Evolutionary conservation across 1,140 invertebrate species (phyloP), one percentile per base, ranked within the genome.

Genomic region (Chymomyza costata): DNA sequence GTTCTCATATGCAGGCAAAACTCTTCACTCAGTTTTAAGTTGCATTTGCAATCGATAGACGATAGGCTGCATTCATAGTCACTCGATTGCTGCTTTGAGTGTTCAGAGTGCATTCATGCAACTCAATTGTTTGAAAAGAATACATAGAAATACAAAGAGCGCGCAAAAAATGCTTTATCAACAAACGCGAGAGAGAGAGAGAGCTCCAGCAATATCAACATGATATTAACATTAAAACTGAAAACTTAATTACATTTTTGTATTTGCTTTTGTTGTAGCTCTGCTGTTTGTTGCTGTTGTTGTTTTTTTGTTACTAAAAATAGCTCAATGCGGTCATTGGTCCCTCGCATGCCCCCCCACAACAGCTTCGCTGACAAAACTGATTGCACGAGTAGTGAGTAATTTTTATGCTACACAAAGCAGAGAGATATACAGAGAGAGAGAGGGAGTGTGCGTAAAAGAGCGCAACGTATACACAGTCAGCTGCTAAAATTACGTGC

Each of bases 271-370:
- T 52, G 43, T 58, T 44, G 7, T 38, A 46, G 28, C 31, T n/a
- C n/a, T 34, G 17, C 46, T 51, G 13, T 25, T n/a, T 53, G 48
- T 32, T 65, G 41, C 43, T 53, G 25, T 39, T 56, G 35, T 58
- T 50, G 31, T 19, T 62, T 44, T 46, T 69, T 48, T 58, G 58
- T 25, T 49, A 39, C 74, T 80, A 80, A 73, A 73, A 73, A 80
- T 80, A 80, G 47, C 67, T 65, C 59, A 80, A 80, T 73, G 73
- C 73, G 73, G 74, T 80, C 73, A 80, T 80, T 80, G 73, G 67
- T 59, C 71, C 71, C 59, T 18, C 73, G 49, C 51, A 55, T 57
- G 51, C 35, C 37, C 43, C 53, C 19, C 14, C 46, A 13, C 16
- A 13, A 19, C 37, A 11, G 34, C 8, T 34, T n/a, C 40, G 18